phyloP scores from a whole-genome alignment of 2,797 vertebrate species.

The Cossypha polioptera region DNA sequence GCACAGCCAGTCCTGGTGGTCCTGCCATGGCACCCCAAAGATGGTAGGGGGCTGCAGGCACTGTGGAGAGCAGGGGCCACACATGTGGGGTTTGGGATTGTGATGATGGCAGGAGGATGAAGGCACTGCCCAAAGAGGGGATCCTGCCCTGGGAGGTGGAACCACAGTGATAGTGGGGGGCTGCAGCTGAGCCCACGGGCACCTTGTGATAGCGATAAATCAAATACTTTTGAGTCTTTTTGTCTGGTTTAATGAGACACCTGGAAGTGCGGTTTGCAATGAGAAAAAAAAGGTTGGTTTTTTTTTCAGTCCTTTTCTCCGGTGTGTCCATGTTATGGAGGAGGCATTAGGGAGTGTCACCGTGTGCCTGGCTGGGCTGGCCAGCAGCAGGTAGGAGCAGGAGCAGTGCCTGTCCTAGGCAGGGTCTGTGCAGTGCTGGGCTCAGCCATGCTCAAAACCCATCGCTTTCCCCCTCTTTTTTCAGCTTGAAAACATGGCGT shows the following conservation, averaged over 20 bases:
- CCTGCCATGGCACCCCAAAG: rapidly evolving
- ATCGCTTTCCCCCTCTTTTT: neutral
- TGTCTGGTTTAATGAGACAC: neutral
- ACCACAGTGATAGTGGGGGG: rapidly evolving
- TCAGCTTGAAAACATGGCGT: rapidly evolving
- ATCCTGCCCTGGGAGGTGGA: rapidly evolving
- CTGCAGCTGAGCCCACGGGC: rapidly evolving
- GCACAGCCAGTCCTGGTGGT: neutral
- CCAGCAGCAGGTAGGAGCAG: neutral
- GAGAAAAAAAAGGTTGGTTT: neutral
- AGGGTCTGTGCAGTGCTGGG: rapidly evolving
- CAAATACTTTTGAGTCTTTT: neutral
- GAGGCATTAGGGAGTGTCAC: rapidly evolving
- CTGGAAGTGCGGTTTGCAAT: neutral
- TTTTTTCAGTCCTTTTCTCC: neutral
- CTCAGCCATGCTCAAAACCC: neutral
- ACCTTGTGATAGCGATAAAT: neutral
- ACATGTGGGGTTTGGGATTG: neutral
- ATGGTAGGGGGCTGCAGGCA: neutral
- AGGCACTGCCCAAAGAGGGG: rapidly evolving
- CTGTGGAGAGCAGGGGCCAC: neutral
- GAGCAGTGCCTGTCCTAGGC: rapidly evolving
- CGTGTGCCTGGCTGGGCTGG: neutral
- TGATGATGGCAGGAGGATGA: neutral
- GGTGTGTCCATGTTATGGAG: rapidly evolving